Conservation (phyloP, 2,888 invertebrate genomes). For the Ormia ochracea region DNA sequence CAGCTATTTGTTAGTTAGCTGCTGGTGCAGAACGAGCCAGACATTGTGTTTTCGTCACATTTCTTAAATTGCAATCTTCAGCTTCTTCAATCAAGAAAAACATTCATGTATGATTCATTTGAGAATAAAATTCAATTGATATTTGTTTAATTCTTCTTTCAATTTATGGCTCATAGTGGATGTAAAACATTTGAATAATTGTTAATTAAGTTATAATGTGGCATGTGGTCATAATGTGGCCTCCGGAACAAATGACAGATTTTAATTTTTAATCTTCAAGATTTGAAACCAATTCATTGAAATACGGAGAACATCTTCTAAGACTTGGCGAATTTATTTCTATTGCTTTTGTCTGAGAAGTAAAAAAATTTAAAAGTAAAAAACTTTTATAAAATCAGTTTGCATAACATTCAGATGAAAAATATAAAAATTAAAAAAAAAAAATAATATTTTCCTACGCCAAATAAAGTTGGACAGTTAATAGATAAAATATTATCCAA, state of each 20-base stretch:
- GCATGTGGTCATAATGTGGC: slow-evolving; percentile 7
- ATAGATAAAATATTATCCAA: too few relatives aligned
- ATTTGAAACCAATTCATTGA: too few relatives aligned
- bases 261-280: slow-evolving; percentile 34
- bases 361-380: too few relatives aligned
- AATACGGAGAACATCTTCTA: too few relatives aligned
- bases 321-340: too few relatives aligned
- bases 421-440: too few relatives aligned
- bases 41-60: neutral
- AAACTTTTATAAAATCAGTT: too few relatives aligned
- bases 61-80: slow-evolving; percentile 3
- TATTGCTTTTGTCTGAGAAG: too few relatives aligned
- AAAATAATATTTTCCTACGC: too few relatives aligned
- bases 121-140: slow-evolving; percentile 46
- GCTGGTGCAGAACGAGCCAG: neutral
- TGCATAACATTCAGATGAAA: too few relatives aligned
- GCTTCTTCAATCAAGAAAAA: slow-evolving; percentile 6
- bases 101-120: slow-evolving; percentile 58
- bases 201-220: slow-evolving; percentile 49
- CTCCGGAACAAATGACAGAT: slow-evolving; percentile 25
- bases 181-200: slow-evolving; percentile 59
- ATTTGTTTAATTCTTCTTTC: slow-evolving; percentile 26
- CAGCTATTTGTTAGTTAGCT: slow-evolving; percentile 9
- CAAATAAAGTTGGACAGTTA: too few relatives aligned
- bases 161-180: neutral